Conservation (phyloP, 1,140 invertebrate species). For the Drosophila murphyi region DNA sequence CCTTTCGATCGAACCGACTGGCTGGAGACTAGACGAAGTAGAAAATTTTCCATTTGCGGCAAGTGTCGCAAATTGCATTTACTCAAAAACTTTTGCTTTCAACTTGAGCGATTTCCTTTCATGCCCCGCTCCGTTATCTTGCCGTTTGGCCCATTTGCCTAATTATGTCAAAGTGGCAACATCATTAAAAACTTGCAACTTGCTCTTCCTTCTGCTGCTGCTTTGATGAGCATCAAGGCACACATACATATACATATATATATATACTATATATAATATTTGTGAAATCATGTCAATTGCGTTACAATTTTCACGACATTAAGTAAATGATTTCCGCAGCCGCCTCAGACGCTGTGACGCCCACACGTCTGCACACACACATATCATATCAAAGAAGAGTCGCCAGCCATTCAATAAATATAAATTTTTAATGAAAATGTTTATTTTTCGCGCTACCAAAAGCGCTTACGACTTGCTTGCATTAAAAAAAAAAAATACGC, state of each 20-base stretch:
- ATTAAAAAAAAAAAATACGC: constrained; percentile 42
- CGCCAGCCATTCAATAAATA: constrained; percentile 80
- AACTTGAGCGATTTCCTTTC: constrained; percentile 66
- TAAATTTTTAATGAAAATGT: constrained; percentile 76
- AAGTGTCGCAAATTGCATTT: constrained; percentile 80
- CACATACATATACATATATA: constrained; percentile 7
- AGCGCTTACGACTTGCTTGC: constrained; percentile 57
- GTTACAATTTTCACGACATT: constrained; percentile 41
- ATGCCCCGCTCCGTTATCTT: neutral
- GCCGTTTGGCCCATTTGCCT: constrained; percentile 58
- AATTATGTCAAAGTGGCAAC: constrained; percentile 74
- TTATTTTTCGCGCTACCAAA: constrained; percentile 72
- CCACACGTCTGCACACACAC: constrained; percentile 42
- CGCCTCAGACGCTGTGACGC: constrained; percentile 37
- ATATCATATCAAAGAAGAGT: constrained; percentile 75
- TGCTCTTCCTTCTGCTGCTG: constrained; percentile 15
- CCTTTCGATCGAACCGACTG: constrained; percentile 39
- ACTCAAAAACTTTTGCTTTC: constrained; percentile 75
- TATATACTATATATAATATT: constrained; percentile 31
- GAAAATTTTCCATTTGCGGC: constrained; percentile 80
- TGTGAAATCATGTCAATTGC: constrained; percentile 75
- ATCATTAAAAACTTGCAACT: constrained; percentile 75
- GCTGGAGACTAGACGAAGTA: constrained; percentile 38
- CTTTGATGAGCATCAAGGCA: constrained; percentile 68
- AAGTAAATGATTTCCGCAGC: constrained; percentile 61